Conservation (phyloP, 1,140 invertebrate genomes). For the Pissodes strobi region DNA sequence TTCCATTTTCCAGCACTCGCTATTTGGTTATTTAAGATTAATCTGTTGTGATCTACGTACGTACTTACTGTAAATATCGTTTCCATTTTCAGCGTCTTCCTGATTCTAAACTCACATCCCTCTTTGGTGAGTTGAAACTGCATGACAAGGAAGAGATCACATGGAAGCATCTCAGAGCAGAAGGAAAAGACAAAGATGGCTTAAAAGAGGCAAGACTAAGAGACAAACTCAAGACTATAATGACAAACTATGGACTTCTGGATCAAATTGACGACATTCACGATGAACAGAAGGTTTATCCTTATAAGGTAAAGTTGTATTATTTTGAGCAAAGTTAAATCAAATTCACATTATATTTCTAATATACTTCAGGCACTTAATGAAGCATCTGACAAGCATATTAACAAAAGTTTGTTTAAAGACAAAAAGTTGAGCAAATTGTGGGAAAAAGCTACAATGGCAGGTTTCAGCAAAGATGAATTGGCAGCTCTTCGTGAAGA, state of each 20-base stretch:
- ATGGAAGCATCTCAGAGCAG: slow-evolving; percentile 78
- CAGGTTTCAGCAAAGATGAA: slow-evolving; percentile 84
- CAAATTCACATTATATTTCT: too few relatives aligned
- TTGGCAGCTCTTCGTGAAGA: slow-evolving; percentile 84
- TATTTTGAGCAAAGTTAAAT: too few relatives aligned
- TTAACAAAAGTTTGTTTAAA: slow-evolving; percentile 74
- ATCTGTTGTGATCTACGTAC: slow-evolving; percentile 45
- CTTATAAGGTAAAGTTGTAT: slow-evolving; percentile 28
- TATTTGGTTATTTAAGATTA: too few relatives aligned
- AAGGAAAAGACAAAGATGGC: slow-evolving; percentile 85
- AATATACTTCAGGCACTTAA: slow-evolving; percentile 56
- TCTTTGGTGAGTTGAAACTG: slow-evolving; percentile 86
- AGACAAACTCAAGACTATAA: slow-evolving; percentile 78
- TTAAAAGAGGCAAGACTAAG: slow-evolving; percentile 80
- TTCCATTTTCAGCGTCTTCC: slow-evolving; percentile 75
- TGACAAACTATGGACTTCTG: slow-evolving; percentile 79
- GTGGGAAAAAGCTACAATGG: slow-evolving; percentile 85
- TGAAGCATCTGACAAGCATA: slow-evolving; percentile 64
- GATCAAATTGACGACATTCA: slow-evolving; percentile 78
- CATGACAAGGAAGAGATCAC: slow-evolving; percentile 91
- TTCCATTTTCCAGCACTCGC: not conserved
- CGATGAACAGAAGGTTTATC: slow-evolving; percentile 59
- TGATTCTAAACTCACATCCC: slow-evolving; percentile 80
- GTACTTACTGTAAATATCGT: not conserved
- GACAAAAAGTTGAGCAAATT: slow-evolving; percentile 89